A percentile compares a stretch with the other conserved stretches of the same genome.
phyloP scores from a whole-genome alignment of 2,797 vertebrate genomes.

The Myioborus melanocephalus region DNA sequence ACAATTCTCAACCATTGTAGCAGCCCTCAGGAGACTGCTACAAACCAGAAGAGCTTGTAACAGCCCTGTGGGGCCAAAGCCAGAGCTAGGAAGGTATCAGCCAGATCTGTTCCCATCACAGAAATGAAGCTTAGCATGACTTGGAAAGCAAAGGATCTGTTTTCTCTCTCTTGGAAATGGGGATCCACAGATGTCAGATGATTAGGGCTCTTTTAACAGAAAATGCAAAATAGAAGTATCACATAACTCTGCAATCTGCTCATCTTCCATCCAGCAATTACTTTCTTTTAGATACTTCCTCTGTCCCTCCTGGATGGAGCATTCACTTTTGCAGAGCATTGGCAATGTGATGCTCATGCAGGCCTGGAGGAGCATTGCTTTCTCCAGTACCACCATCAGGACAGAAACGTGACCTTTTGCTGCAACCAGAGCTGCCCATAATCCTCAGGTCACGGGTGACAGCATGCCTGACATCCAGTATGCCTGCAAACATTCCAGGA shows the following conservation, averaged over 20 bases:
- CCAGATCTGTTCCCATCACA: neutral
- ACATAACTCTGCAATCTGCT: neutral
- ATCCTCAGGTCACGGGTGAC: neutral
- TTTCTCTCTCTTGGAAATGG: neutral
- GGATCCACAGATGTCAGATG: neutral
- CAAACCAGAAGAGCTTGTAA: neutral
- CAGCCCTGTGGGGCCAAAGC: neutral
- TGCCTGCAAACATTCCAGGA: neutral
- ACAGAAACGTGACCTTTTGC: neutral
- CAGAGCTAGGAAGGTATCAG: neutral
- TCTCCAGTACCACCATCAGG: neutral
- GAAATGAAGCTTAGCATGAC: neutral
- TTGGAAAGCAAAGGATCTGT: neutral
- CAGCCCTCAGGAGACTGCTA: neutral
- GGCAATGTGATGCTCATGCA: neutral
- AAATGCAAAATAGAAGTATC: neutral
- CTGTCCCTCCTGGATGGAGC: neutral
- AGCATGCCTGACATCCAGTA: neutral
- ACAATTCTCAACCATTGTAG: neutral
- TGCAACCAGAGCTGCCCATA: neutral
- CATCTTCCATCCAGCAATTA: neutral
- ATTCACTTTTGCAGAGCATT: neutral
- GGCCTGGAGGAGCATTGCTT: neutral
- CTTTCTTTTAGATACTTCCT: neutral
- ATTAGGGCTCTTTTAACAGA: neutral